Percentiles rank a stretch among this genome's conserved stretches.
phyloP scores from a whole-genome alignment of 2,113 vertebrate genomes.

The Cinclus cinclus region DNA sequence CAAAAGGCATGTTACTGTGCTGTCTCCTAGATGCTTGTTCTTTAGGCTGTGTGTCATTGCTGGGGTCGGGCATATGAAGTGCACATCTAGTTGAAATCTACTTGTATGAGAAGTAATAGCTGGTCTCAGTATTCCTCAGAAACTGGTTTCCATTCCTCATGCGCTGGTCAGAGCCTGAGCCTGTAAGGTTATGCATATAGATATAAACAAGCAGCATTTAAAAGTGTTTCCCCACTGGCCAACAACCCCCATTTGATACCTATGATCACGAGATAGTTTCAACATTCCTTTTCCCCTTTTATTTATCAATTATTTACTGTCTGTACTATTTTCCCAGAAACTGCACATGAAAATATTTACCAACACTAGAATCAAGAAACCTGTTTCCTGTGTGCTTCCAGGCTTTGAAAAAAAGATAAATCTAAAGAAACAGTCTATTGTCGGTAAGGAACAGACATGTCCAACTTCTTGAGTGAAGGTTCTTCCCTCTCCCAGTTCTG shows the following conservation, averaged over 20 bases:
- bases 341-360: conserved; percentile 65
- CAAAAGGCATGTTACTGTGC: neutral
- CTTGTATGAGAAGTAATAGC: neutral
- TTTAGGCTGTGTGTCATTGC: neutral
- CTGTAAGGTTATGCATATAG: neutral
- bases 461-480: neutral
- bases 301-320: neutral
- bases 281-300: neutral
- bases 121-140: neutral
- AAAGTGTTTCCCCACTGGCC: neutral
- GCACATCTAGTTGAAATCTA: neutral
- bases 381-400: conserved; percentile 26
- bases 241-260: neutral
- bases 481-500: neutral
- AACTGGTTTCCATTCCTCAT: neutral
- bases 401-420: neutral
- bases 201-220: neutral
- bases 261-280: neutral
- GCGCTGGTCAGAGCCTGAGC: neutral
- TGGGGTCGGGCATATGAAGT: neutral
- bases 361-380: conserved; percentile 63
- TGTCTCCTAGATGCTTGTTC: neutral
- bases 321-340: conserved; percentile 11
- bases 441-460: neutral
- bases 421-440: rapidly evolving